Percentiles rank a stretch among this genome's conserved stretches.
Evolutionary conservation across 2,113 vertebrate genomes (phyloP).

Genomic region (Gallinago jamesoni): DNA sequence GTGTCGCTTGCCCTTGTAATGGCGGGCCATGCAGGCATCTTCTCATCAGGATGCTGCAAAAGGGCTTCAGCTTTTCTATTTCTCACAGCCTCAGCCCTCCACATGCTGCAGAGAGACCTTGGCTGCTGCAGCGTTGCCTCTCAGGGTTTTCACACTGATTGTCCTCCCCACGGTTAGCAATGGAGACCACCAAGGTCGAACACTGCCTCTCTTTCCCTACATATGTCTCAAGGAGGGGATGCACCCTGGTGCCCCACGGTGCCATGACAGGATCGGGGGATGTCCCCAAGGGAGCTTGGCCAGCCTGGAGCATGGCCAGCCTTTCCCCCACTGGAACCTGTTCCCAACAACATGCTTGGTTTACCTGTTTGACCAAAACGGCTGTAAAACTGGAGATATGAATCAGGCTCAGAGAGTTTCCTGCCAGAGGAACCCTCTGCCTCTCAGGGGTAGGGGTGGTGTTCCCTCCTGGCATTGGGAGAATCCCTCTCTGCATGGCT

Average conservation of each 20-base stretch:
- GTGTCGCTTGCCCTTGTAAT: neutral
- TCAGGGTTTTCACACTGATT: accelerated
- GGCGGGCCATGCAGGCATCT: accelerated
- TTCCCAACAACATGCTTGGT: neutral
- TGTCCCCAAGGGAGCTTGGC: accelerated
- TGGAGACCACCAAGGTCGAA: neutral
- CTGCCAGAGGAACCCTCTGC: neutral
- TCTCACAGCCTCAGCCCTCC: neutral
- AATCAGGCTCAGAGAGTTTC: neutral
- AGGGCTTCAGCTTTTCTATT: neutral
- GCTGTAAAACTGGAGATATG: neutral
- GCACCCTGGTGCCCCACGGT: accelerated
- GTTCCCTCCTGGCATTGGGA: accelerated
- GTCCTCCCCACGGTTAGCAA: accelerated
- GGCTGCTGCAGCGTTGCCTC: accelerated
- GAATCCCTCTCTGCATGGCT: neutral
- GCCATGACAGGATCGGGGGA: neutral
- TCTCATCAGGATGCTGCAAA: neutral
- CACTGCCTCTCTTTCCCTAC: neutral
- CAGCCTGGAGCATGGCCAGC: too few relatives aligned
- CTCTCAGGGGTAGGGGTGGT: accelerated
- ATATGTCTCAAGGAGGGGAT: neutral
- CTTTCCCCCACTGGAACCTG: neutral
- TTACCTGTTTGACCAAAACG: neutral
- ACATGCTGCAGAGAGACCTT: accelerated